Evolutionary conservation across 1,140 invertebrate species (phyloP), one percentile per base, ranked within the genome.

Genomic region (Drosophila kikkawai): DNA sequence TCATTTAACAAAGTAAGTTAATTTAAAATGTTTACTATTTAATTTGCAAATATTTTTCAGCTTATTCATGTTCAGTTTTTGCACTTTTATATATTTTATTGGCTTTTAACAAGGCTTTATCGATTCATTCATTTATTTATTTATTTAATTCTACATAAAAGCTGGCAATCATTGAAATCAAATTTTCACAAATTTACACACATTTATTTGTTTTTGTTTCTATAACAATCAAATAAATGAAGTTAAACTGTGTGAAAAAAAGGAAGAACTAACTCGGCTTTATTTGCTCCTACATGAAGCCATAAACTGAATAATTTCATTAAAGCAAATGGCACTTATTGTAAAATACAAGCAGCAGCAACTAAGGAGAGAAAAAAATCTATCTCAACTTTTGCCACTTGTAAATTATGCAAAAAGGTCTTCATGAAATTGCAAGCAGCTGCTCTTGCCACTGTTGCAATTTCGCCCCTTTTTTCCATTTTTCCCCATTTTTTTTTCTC

Each of bases 401-500:
- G 84, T 88, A 85, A 88, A 85, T 90, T 88, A 88, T 88, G 85
- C 85, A 88, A 90, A 85, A 88, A 76, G 74, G 70, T 73, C 79
- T 88, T 79, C 51, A 67, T 63, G 60, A 81, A 88, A 84, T 90
- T 79, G 85, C 85, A 75, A 76, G 48, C 85, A 88, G 81, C 85
- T 88, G 85, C 69, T 76, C 48, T 37, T 67, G 50, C 69, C 71
- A 58, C 63, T 34, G 58, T 48, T 75, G 65, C 69, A 60, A 61
- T 66, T 63, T 67, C 50, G 56, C 41, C 57, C 45, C 34, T 32
- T 42, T 45, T 61, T 32, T 5, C 41, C 39, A n/a, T 48, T 22
- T 47, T 47, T 26, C 7, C 17, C 7, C 4, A 19, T 26, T 13
- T 47, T 17, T 17, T 17, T 45, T 47, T 29, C 0, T 12, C 11